These are phyloP conservation scores for Micronisus gabar DNA, from an alignment of 2,113 vertebrate species.

Conservation along the genomic window DNA sequence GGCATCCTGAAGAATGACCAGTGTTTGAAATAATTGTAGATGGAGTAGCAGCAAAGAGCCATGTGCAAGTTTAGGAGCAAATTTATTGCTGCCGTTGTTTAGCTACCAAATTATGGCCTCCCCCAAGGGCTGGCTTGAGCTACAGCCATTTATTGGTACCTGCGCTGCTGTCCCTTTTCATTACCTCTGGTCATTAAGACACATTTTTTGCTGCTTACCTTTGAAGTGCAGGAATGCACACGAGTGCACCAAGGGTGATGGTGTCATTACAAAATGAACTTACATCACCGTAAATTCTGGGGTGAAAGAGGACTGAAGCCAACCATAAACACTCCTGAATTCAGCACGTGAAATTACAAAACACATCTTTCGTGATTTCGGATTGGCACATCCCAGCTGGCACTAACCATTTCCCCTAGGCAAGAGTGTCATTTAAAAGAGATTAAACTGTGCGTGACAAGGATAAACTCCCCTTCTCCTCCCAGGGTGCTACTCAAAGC, in stretches of 20 bases:
- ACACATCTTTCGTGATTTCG: neutral
- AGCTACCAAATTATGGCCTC: neutral
- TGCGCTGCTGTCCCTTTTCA: neutral
- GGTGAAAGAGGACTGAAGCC: neutral
- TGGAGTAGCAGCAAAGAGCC: neutral
- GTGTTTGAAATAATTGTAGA: neutral
- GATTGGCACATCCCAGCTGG: neutral
- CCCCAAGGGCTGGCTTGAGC: neutral
- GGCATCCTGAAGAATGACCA: neutral
- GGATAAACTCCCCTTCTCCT: neutral
- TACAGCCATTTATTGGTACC: neutral
- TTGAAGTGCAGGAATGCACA: neutral
- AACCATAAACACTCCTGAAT: neutral
- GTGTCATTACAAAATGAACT: neutral
- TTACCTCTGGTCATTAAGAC: neutral
- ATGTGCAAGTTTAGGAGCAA: neutral
- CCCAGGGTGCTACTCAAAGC: neutral
- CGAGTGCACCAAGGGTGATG: rapidly evolving
- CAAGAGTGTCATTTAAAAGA: neutral
- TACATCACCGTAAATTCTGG: neutral
- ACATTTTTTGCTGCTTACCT: neutral
- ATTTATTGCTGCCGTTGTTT: neutral
- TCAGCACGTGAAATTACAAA: neutral
- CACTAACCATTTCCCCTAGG: neutral
- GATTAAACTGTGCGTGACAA: neutral